These are phyloP conservation scores for Pristionchus pacificus DNA, from an alignment of 1,140 invertebrate species.

Conservation along the genomic window DNA sequence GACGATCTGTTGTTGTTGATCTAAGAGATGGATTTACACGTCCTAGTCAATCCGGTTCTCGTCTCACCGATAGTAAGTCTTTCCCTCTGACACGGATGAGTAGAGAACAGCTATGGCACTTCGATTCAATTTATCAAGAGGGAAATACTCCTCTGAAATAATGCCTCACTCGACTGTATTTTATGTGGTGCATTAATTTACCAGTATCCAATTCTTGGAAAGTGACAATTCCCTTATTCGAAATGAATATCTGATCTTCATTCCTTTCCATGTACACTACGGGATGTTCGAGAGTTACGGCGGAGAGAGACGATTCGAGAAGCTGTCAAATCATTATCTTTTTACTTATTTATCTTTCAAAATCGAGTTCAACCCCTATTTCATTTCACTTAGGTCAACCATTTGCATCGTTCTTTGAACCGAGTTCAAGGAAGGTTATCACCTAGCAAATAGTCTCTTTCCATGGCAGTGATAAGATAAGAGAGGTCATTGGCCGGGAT, in stretches of 20 bases:
- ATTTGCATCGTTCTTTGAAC: background rate
- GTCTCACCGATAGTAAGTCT: background rate
- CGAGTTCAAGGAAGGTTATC: no score
- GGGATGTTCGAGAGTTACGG: background rate
- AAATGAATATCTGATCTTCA: background rate
- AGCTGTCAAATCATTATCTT: no score
- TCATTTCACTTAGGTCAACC: background rate
- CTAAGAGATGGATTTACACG: no score
- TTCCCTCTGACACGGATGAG: background rate
- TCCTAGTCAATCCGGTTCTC: no score
- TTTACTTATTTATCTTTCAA: no score
- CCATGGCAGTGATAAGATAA: no score
- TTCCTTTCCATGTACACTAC: background rate
- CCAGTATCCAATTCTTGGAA: background rate
- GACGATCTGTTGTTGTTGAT: background rate
- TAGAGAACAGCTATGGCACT: background rate
- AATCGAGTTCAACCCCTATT: background rate
- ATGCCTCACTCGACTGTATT: background rate
- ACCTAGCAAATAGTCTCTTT: no score
- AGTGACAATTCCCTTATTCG: background rate
- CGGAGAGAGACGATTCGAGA: no score
- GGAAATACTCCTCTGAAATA: background rate
- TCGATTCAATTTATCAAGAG: background rate
- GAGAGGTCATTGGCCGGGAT: no score
- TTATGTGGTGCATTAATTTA: background rate